phyloP scores from a whole-genome alignment of 2,113 vertebrate species.

The Barnardius zonarius region DNA sequence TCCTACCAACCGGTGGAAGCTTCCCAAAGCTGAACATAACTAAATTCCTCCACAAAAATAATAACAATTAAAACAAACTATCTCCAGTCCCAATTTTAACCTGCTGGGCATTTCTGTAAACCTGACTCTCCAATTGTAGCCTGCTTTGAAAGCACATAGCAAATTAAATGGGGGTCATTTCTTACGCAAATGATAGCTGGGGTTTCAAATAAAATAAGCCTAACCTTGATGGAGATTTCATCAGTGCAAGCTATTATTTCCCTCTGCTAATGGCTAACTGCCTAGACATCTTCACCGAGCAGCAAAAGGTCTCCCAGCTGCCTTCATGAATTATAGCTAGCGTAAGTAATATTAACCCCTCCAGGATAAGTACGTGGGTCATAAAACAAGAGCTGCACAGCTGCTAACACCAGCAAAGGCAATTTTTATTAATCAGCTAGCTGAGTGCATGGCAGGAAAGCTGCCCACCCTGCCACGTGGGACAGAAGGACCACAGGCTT shows the following conservation, averaged over 20 bases:
- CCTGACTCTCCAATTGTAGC: neutral
- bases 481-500: slow-evolving; percentile 13
- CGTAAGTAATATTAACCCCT: slow-evolving; percentile 70
- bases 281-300: slow-evolving; percentile 44
- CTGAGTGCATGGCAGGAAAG: slow-evolving; percentile 13
- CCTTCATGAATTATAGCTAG: slow-evolving; percentile 65
- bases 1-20: neutral
- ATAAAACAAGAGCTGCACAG: slow-evolving; percentile 52
- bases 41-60: neutral
- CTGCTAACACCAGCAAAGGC: slow-evolving; percentile 59
- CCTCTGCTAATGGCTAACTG: slow-evolving; percentile 29
- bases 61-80: neutral
- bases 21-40: neutral
- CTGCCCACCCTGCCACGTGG: slow-evolving; percentile 4
- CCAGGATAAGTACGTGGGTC: slow-evolving; percentile 45
- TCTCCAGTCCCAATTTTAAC: neutral
- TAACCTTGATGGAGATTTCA: slow-evolving; percentile 48
- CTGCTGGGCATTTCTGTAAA: slow-evolving; percentile 7
- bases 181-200: slow-evolving; percentile 3
- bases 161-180: slow-evolving; percentile 39
- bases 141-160: neutral
- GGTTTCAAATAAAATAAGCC: slow-evolving; percentile 38
- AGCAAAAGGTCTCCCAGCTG: slow-evolving; percentile 65
- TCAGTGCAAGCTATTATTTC: slow-evolving; percentile 37
- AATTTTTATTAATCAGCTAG: slow-evolving; percentile 55